phyloP scores from a whole-genome alignment of 2,888 invertebrate genomes.

The Brachypalpus laphriformis region DNA sequence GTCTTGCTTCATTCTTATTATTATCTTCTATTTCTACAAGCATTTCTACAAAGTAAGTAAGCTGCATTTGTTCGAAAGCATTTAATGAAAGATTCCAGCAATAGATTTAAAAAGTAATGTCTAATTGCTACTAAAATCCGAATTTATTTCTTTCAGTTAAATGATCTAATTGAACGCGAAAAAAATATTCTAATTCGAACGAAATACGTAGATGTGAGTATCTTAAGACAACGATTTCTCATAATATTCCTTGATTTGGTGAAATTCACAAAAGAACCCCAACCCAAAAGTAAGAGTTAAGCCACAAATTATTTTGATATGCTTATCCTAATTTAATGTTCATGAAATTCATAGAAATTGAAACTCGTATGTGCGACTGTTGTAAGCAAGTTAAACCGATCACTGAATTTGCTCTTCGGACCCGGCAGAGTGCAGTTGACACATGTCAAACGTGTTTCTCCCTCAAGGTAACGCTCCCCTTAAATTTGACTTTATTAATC shows the following conservation, averaged over 20 bases:
- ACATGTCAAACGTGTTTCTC: slow-evolving; percentile 87
- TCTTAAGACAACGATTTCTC: slow-evolving; percentile 80
- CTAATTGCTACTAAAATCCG: no score
- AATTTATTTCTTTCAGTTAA: slow-evolving; percentile 36
- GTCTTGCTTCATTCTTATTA: no score
- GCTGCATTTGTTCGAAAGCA: no score
- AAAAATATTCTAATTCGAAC: slow-evolving; percentile 79
- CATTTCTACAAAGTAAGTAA: no score
- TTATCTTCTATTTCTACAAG: no score
- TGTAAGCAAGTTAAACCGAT: slow-evolving; percentile 87
- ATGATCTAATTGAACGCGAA: slow-evolving; percentile 81
- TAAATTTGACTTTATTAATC: slow-evolving; percentile 14
- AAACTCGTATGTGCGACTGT: slow-evolving; percentile 84
- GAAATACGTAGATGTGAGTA: slow-evolving; percentile 79
- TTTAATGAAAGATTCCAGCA: no score
- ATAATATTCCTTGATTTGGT: slow-evolving; percentile 81
- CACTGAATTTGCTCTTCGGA: slow-evolving; percentile 85
- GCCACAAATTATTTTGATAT: neutral
- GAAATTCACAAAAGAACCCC: slow-evolving; percentile 78
- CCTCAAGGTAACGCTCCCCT: slow-evolving; percentile 83
- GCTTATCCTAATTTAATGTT: neutral
- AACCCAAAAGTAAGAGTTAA: slow-evolving; percentile 76
- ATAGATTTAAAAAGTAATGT: no score
- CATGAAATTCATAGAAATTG: slow-evolving; percentile 75
- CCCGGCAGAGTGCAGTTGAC: slow-evolving; percentile 85